Evolutionary conservation across 2,797 vertebrate genomes (phyloP).

Genomic region (Trichosurus vulpecula): DNA sequence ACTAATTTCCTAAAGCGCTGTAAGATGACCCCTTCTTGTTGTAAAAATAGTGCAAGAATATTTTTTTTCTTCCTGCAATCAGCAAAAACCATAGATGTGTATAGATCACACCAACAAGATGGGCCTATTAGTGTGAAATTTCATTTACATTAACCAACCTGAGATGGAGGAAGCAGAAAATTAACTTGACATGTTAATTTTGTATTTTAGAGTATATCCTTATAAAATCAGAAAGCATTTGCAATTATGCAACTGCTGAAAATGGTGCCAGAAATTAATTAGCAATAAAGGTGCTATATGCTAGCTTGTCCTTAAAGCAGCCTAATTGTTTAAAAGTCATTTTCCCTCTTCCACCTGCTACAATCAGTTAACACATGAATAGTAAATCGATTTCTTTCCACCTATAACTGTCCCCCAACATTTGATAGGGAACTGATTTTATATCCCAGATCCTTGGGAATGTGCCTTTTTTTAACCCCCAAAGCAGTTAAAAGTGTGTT

Average conservation of each 20-base stretch:
- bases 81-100: neutral
- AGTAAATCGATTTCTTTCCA: neutral
- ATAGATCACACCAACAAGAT: neutral
- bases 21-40: neutral
- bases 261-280: constrained; percentile 9
- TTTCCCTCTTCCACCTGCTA: neutral
- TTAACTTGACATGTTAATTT: constrained; percentile 1
- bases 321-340: neutral
- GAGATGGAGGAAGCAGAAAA: neutral
- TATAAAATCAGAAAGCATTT: constrained; percentile 22
- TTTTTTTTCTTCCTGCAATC: neutral
- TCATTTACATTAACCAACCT: constrained; percentile 5
- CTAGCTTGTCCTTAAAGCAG: constrained; percentile 7
- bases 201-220: neutral
- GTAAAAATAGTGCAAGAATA: neutral
- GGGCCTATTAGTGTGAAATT: neutral
- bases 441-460: neutral
- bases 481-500: neutral
- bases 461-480: neutral
- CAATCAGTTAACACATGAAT: constrained; percentile 1
- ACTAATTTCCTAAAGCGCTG: neutral
- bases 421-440: neutral
- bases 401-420: neutral
- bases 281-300: constrained; percentile 8
- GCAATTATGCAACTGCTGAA: neutral